Conservation (phyloP, 2,113 vertebrate species). For the Rhagologus leucostigma region DNA sequence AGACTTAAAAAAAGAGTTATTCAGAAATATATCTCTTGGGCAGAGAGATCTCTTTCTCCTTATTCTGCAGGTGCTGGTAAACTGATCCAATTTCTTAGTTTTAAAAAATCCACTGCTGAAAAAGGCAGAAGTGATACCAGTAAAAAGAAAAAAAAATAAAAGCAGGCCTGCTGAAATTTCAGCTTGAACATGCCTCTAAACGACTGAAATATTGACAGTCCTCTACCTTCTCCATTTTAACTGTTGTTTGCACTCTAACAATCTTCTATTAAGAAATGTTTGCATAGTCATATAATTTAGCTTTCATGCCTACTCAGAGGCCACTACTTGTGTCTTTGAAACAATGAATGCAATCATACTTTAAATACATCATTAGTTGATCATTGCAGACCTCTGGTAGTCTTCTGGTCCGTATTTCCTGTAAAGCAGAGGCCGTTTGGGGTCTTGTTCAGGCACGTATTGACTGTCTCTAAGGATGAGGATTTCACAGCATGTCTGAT, state of each 20-base stretch:
- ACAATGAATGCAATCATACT: not conserved
- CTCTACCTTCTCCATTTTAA: not conserved
- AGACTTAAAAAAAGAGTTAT: not conserved
- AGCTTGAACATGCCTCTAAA: not conserved
- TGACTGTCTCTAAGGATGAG: not conserved
- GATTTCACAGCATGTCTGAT: not conserved
- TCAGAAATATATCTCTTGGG: conserved; percentile 14
- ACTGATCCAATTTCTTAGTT: conserved; percentile 23
- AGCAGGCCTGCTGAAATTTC: conserved; percentile 10
- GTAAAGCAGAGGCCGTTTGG: not conserved
- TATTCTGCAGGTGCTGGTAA: conserved; percentile 58
- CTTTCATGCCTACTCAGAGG: not conserved
- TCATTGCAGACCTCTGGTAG: not conserved
- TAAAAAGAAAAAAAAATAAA: conserved; percentile 33
- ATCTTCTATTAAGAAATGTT: not conserved
- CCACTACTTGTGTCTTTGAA: not conserved
- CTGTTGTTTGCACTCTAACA: not conserved
- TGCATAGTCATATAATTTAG: not conserved
- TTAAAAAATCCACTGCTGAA: conserved; percentile 53
- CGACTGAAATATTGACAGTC: not conserved
- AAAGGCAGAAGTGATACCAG: conserved; percentile 14
- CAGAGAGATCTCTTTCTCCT: not conserved
- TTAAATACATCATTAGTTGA: not conserved
- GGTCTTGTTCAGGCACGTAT: fast-evolving
- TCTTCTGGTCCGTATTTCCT: not conserved